Conservation (phyloP, 2,888 invertebrate species). For the Ganaspis brasiliensis region DNA sequence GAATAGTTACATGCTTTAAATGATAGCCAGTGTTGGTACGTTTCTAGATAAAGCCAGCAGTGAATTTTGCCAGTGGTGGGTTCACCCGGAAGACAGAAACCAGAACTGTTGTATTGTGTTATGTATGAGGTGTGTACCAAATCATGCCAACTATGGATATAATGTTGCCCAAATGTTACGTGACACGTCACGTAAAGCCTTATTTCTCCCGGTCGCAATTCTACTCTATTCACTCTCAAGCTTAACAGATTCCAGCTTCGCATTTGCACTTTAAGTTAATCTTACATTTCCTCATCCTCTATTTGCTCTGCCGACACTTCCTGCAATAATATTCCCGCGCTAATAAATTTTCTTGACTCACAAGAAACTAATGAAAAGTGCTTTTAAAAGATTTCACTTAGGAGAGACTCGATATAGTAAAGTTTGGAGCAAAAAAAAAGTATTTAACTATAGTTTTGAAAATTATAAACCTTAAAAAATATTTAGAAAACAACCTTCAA, state of each 20-base stretch:
- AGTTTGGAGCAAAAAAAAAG: too few relatives aligned
- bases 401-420: too few relatives aligned
- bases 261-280: slow-evolving; percentile 23
- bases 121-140: slow-evolving; percentile 18
- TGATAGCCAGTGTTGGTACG: background rate
- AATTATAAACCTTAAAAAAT: too few relatives aligned
- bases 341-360: too few relatives aligned
- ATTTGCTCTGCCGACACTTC: slow-evolving; percentile 17
- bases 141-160: slow-evolving; percentile 34
- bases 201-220: background rate
- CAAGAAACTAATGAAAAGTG: too few relatives aligned
- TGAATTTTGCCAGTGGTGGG: slow-evolving; percentile 28
- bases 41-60: slow-evolving; percentile 6
- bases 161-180: slow-evolving; percentile 28
- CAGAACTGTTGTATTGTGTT: slow-evolving; percentile 26
- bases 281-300: background rate
- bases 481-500: too few relatives aligned
- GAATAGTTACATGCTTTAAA: slow-evolving; percentile 38
- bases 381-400: too few relatives aligned
- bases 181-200: slow-evolving; percentile 10
- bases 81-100: slow-evolving; percentile 16
- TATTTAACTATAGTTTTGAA: too few relatives aligned
- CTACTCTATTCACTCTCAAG: background rate
- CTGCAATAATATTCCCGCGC: background rate
- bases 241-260: slow-evolving; percentile 23